phyloP scores from a whole-genome alignment of 2,113 vertebrate species.

The Pogona vitticeps region DNA sequence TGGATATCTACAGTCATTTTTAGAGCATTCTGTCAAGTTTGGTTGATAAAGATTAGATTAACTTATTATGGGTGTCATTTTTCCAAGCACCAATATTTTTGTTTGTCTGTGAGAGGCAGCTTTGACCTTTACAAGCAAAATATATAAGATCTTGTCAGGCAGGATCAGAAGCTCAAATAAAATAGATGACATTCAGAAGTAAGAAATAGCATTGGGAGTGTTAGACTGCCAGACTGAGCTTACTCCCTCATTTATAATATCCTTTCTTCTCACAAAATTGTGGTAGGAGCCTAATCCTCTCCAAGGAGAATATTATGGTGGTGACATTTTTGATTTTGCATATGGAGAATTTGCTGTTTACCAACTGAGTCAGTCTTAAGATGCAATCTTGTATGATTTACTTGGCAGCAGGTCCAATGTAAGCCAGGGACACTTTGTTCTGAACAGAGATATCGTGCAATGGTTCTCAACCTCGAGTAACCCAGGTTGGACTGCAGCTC shows the following conservation, averaged over 20 bases:
- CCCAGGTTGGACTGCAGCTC: too few relatives aligned
- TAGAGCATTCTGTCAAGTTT: slow-evolving; percentile 48
- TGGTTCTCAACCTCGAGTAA: too few relatives aligned
- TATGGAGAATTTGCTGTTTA: neutral
- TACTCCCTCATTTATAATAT: neutral
- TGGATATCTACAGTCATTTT: slow-evolving; percentile 37
- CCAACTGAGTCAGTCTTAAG: neutral
- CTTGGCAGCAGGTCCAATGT: too few relatives aligned
- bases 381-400: too few relatives aligned
- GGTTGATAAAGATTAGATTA: slow-evolving; percentile 62
- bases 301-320: neutral
- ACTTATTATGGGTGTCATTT: slow-evolving; percentile 51
- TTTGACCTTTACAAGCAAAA: slow-evolving; percentile 59
- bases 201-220: neutral
- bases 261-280: neutral
- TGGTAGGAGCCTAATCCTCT: neutral
- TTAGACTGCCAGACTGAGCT: neutral
- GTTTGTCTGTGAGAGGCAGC: slow-evolving; percentile 48
- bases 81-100: slow-evolving; percentile 43
- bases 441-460: too few relatives aligned
- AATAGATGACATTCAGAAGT: slow-evolving; percentile 20
- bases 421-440: too few relatives aligned
- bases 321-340: neutral
- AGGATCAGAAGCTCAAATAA: slow-evolving; percentile 45
- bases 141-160: slow-evolving; percentile 55